Conservation (phyloP, 2,888 invertebrate genomes). For the Mechanitis messenoides region DNA sequence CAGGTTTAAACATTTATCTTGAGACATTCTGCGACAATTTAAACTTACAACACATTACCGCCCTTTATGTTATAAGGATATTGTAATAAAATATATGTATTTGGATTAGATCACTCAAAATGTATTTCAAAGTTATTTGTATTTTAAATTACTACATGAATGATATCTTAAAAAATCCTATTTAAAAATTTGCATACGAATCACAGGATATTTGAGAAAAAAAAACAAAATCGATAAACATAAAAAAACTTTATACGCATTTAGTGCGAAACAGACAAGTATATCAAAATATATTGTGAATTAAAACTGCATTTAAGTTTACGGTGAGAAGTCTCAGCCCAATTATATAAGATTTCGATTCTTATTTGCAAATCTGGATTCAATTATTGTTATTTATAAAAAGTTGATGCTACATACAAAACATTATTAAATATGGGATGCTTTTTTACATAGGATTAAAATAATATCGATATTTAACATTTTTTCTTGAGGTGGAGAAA, state of each 20-base stretch:
- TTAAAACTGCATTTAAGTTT: slow-evolving; percentile 55
- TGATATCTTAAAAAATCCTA: slow-evolving; percentile 5
- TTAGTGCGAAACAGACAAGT: slow-evolving; percentile 47
- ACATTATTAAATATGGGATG: neutral
- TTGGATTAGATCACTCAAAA: too few relatives aligned
- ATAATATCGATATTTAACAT: neutral
- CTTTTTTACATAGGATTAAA: neutral
- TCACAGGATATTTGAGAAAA: slow-evolving; percentile 6
- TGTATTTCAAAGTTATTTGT: too few relatives aligned
- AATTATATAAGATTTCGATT: slow-evolving; percentile 47
- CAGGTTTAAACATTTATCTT: slow-evolving; percentile 12
- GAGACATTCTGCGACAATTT: slow-evolving; percentile 1
- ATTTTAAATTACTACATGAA: slow-evolving; percentile 5
- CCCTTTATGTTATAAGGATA: too few relatives aligned
- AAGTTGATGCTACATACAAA: neutral
- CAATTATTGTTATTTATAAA: slow-evolving; percentile 16
- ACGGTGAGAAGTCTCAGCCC: slow-evolving; percentile 47
- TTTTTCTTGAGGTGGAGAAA: too few relatives aligned
- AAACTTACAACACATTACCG: neutral
- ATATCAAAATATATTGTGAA: slow-evolving; percentile 54
- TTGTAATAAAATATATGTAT: too few relatives aligned
- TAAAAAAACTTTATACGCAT: slow-evolving; percentile 18
- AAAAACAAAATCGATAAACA: slow-evolving; percentile 19
- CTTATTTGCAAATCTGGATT: slow-evolving; percentile 44
- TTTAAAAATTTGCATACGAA: neutral